Percentiles rank a stretch among this genome's conserved stretches.
phyloP scores from a whole-genome alignment of 2,113 vertebrate species.

The Podiceps cristatus region DNA sequence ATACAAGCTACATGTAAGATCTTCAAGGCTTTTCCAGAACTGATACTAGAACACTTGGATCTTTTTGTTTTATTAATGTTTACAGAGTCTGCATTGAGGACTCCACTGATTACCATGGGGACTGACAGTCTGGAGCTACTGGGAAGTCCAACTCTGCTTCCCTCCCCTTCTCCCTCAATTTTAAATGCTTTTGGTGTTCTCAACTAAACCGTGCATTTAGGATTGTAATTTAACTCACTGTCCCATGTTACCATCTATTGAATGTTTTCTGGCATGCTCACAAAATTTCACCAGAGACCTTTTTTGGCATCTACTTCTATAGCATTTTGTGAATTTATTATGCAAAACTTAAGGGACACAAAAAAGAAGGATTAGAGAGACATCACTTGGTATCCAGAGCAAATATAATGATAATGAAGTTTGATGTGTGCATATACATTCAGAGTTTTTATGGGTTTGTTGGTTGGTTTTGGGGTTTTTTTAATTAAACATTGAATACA shows the following conservation, averaged over 20 bases:
- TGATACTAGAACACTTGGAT: not conserved
- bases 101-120: conserved; percentile 5
- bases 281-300: conserved; percentile 19
- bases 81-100: conserved; percentile 35
- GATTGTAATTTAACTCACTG: conserved; percentile 40
- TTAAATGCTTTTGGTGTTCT: conserved; percentile 21
- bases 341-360: not conserved
- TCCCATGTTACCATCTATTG: not conserved
- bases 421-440: not conserved
- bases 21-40: not conserved
- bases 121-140: conserved; percentile 16
- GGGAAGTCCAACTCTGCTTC: not conserved
- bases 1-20: not conserved
- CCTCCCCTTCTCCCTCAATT: not conserved
- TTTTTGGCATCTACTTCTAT: not conserved
- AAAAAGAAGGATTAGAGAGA: conserved; percentile 13
- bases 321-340: conserved; percentile 25
- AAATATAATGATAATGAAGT: not conserved
- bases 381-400: not conserved
- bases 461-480: no score
- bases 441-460: not conserved
- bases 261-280: not conserved
- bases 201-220: conserved; percentile 46
- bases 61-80: conserved; percentile 12
- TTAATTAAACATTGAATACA: not conserved